Base-by-base conservation (phyloP, 2,888 invertebrate species). In the Acanthosepion lycidas region DNA sequence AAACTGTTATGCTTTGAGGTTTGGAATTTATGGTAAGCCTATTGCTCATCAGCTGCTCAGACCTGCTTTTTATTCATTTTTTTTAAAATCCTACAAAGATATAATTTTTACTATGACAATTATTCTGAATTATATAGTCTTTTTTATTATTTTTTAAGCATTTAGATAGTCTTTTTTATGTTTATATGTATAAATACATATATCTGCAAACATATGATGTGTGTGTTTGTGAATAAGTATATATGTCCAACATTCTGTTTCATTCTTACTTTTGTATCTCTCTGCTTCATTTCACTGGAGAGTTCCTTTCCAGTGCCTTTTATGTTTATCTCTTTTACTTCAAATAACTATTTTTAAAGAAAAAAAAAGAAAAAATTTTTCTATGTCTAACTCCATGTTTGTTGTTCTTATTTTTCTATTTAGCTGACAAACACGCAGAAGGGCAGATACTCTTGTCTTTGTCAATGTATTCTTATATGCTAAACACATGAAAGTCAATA, bases 401-500 rank as follows among this genome's bases (percentile, higher is more conserved):
- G n/a, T 78, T 78, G 78, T 33, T 78, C 78, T 78, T 78, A 78
- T 78, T 78, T 78, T 78, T 78, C 78, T 78, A 78, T 78, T 78
- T 78, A 78, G 78, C 78, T 78, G 78, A 78, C 78, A 78, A 78
- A 78, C 78, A n/a, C 78, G 78, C 78, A 78, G n/a, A 78, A 78
- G 78, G n/a, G 78, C 78, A 78, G 78, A n/a, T 78, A 78, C 78
- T 78, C 78, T 78, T 78, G 78, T 78, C 78, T 78, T 78, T 78
- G 15, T 78, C 33, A 33, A n/a, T 78, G 78, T 78, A n/a, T 78
- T 78, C n/a, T n/a, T 78, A n/a, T 78, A 78, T 78, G 78, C 78
- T n/a, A 3, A 78, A 78, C 78, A 78, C 78, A 15, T 23, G 78
- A 78, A 78, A 78, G 78, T 78, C n/a, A 78, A 78, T 33, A 78